phyloP scores from a whole-genome alignment of 2,888 invertebrate genomes.

The Ormyrus labotus region DNA sequence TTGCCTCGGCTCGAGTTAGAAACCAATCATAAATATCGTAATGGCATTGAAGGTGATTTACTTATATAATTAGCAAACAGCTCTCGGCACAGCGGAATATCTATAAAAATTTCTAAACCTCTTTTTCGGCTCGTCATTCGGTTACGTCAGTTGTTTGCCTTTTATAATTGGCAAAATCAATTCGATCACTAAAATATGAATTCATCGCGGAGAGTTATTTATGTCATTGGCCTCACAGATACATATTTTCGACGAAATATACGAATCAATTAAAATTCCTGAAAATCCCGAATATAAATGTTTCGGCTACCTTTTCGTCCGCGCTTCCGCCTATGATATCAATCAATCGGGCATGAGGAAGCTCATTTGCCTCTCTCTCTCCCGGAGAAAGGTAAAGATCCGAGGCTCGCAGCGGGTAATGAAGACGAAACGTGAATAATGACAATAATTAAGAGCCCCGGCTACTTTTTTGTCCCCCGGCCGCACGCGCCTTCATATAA shows the following conservation, averaged over 20 bases:
- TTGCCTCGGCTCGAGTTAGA: not conserved
- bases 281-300: conserved; percentile 42
- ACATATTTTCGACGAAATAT: conserved; percentile 45
- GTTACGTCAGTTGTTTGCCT: conserved; percentile 42
- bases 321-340: conserved; percentile 41
- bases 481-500: not conserved
- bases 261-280: conserved; percentile 55
- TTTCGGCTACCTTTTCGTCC: conserved; percentile 6
- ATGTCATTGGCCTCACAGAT: conserved; percentile 26
- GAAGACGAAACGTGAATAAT: conserved; percentile 49
- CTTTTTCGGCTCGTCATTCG: conserved; percentile 3
- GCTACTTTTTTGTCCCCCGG: conserved; percentile 25
- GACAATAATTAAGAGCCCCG: conserved; percentile 44
- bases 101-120: not conserved
- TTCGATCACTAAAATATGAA: conserved; percentile 52
- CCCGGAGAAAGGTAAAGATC: conserved; percentile 4
- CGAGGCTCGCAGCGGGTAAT: conserved; percentile 2
- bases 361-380: conserved; percentile 44
- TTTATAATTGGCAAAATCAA: conserved; percentile 40
- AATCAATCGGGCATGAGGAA: conserved; percentile 40
- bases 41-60: not conserved
- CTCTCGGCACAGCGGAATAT: not conserved
- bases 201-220: conserved; percentile 43
- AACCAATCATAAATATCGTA: not conserved
- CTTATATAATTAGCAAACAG: not conserved